Evolutionary conservation across 1,140 invertebrate genomes (phyloP).

Genomic region (Drosophila rufa): DNA sequence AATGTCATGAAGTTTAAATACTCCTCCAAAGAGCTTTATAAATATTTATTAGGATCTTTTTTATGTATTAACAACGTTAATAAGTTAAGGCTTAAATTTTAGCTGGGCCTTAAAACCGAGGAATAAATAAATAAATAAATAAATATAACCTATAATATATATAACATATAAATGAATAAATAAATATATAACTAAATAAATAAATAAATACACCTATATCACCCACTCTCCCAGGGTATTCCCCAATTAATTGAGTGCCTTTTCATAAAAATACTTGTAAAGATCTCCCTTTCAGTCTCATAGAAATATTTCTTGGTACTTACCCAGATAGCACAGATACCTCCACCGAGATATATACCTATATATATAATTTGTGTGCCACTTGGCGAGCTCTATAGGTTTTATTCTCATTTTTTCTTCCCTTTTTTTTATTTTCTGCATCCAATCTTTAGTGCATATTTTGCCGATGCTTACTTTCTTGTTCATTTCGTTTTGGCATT

Average conservation of each 20-base stretch:
- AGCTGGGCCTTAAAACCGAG: no score
- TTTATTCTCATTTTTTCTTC: neutral
- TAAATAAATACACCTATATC: no score
- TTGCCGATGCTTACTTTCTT: slow-evolving; percentile 37
- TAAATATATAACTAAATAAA: neutral
- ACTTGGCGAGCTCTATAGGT: slow-evolving; percentile 15
- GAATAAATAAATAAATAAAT: no score
- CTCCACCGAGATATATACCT: neutral
- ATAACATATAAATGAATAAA: neutral
- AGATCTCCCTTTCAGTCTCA: neutral
- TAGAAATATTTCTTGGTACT: neutral
- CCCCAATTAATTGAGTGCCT: neutral
- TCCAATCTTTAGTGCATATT: slow-evolving; percentile 45
- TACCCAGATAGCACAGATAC: neutral
- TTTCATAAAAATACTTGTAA: neutral
- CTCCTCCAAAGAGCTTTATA: no score
- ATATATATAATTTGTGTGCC: slow-evolving; percentile 16
- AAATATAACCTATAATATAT: neutral
- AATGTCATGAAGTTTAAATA: no score
- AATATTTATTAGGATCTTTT: no score
- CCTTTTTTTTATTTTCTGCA: neutral
- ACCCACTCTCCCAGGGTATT: no score
- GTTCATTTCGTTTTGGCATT: slow-evolving; percentile 35
- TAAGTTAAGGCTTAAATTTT: no score
- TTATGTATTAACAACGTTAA: no score